phyloP scores from a whole-genome alignment of 2,113 vertebrate genomes.

The Pipra filicauda region DNA sequence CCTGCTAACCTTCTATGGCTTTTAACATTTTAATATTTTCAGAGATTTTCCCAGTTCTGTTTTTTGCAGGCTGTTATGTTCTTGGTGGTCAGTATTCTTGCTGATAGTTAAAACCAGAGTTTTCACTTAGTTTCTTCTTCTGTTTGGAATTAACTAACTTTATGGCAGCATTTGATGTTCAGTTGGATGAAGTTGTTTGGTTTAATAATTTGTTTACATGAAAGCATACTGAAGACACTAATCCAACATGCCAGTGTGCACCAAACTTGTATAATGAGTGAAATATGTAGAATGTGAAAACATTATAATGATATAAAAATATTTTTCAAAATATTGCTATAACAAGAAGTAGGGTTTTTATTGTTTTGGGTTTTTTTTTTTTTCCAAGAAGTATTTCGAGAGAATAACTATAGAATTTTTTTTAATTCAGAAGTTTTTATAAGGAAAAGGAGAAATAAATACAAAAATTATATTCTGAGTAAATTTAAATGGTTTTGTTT shows the following conservation, averaged over 20 bases:
- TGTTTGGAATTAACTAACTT: background rate
- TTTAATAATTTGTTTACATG: background rate
- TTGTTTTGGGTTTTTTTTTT: background rate
- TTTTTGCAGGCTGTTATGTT: background rate
- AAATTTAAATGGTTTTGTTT: background rate
- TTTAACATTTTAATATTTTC: background rate
- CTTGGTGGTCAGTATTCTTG: background rate
- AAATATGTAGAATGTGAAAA: background rate
- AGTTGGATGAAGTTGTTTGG: background rate
- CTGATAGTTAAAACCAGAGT: rapidly evolving
- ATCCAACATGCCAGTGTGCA: background rate
- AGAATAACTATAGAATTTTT: background rate
- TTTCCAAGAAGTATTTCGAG: background rate
- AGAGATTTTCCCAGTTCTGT: background rate
- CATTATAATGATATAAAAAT: background rate
- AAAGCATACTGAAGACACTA: background rate
- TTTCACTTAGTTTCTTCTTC: background rate
- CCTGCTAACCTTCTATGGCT: background rate
- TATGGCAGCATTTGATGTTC: background rate
- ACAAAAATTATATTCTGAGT: background rate
- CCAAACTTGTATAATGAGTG: background rate
- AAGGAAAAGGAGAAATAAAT: background rate
- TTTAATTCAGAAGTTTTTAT: background rate
- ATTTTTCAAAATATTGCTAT: background rate
- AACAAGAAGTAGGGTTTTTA: background rate